Percentiles rank a stretch among this genome's conserved stretches.
Evolutionary conservation across 2,888 invertebrate genomes (phyloP).

Genomic region (Ganaspis brasiliensis): DNA sequence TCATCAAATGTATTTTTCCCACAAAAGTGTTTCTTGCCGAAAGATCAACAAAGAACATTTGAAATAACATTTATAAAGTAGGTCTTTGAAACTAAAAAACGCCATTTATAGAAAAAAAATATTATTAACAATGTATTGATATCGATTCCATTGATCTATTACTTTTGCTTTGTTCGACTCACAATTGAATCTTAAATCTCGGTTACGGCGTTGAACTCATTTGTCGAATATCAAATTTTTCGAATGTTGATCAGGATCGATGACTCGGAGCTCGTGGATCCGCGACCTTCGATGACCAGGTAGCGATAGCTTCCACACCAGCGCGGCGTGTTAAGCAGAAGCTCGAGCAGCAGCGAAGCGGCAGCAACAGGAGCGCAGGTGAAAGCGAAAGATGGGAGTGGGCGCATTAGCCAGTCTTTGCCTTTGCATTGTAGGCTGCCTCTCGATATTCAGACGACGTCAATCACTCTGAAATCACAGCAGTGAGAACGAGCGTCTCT

Average conservation of each 20-base stretch:
- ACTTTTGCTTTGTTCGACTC: neutral
- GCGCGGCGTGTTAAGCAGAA: conserved; percentile 32
- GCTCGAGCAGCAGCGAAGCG: conserved; percentile 32
- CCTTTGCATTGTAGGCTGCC: conserved; percentile 15
- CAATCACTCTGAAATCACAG: conserved; percentile 30
- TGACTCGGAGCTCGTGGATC: conserved; percentile 31
- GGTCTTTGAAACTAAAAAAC: neutral
- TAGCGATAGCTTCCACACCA: conserved; percentile 43
- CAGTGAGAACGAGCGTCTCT: conserved; percentile 30
- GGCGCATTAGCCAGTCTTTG: conserved; percentile 24
- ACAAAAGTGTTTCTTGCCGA: too few relatives aligned
- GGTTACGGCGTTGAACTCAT: neutral
- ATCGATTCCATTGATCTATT: conserved; percentile 20
- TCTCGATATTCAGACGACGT: conserved; percentile 28
- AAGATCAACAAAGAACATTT: too few relatives aligned
- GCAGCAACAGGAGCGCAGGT: conserved; percentile 31
- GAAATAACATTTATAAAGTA: too few relatives aligned
- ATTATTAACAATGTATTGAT: neutral
- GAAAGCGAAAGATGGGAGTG: conserved; percentile 35
- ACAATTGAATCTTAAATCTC: conserved; percentile 27
- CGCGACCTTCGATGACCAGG: conserved; percentile 38
- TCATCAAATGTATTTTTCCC: too few relatives aligned
- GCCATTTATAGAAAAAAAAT: too few relatives aligned
- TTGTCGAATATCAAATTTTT: conserved; percentile 39
- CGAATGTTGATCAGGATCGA: conserved; percentile 37